phyloP scores from a whole-genome alignment of 2,888 invertebrate species.

The Tineola bisselliella region DNA sequence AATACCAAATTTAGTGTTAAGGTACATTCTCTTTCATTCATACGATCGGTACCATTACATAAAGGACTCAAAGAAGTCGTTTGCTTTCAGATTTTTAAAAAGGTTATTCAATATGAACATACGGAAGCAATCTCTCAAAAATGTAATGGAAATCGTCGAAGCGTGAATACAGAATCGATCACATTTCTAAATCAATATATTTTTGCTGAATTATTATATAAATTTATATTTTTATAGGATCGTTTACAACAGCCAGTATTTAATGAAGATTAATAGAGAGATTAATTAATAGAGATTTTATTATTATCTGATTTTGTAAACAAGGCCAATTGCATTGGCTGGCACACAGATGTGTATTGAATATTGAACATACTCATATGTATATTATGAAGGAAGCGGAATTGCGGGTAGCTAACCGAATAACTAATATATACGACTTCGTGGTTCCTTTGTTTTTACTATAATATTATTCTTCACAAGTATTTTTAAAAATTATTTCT shows the following conservation, averaged over 20 bases:
- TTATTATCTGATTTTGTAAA: not conserved
- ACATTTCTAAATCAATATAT: not conserved
- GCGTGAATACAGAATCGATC: not conserved
- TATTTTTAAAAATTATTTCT: not conserved
- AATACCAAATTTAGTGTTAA: too few species aligned
- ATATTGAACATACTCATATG: not conserved
- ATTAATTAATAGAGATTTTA: not conserved
- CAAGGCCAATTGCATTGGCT: not conserved
- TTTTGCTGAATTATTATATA: too few species aligned
- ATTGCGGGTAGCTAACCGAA: not conserved
- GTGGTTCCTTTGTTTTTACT: not conserved
- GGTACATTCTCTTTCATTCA: too few species aligned
- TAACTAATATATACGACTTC: not conserved
- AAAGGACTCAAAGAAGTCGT: not conserved
- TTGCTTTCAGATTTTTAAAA: not conserved
- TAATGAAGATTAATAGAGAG: not conserved
- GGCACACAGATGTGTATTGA: not conserved
- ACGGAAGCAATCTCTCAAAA: not conserved
- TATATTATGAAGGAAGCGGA: not conserved
- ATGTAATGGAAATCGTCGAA: not conserved
- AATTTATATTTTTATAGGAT: too few species aligned
- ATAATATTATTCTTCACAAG: not conserved
- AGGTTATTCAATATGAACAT: not conserved
- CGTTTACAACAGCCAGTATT: too few species aligned
- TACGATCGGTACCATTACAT: too few species aligned